A percentile compares a stretch with the other conserved stretches of the same genome.
Evolutionary conservation across 2,797 vertebrate genomes (phyloP).

Genomic region (Nyctibius grandis): DNA sequence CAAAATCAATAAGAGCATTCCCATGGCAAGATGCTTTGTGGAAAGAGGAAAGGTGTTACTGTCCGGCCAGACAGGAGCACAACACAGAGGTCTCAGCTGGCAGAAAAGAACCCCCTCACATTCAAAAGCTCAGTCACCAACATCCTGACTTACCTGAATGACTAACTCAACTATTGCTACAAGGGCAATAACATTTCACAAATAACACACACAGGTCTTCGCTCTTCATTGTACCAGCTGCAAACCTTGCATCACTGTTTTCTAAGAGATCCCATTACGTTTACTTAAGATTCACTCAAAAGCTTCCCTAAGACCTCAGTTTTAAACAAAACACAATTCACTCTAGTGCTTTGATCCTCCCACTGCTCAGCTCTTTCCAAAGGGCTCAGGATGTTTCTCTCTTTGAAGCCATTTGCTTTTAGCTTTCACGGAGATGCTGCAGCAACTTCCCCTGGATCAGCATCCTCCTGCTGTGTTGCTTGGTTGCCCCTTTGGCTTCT

Average conservation of each 20-base stretch:
- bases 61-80: not conserved
- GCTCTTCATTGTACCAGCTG: not conserved
- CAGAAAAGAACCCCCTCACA: not conserved
- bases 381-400: not conserved
- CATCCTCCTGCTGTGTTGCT: not conserved
- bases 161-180: not conserved
- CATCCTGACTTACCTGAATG: not conserved
- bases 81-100: not conserved
- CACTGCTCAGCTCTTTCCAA: not conserved
- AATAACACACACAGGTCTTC: not conserved
- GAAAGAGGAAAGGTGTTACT: not conserved
- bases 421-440: not conserved
- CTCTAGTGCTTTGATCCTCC: conserved; percentile 29
- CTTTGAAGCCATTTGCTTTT: not conserved
- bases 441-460: not conserved
- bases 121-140: not conserved
- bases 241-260: not conserved
- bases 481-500: not conserved
- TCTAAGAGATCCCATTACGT: not conserved
- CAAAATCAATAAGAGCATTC: not conserved
- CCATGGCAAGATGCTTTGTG: not conserved
- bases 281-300: conserved; percentile 3
- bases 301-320: not conserved
- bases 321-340: conserved; percentile 15
- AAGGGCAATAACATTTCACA: not conserved